A percentile compares a stretch with the other conserved stretches of the same genome.
These are phyloP conservation scores for Agrochola macilenta DNA, from an alignment of 2,888 invertebrate species.

Conservation along the genomic window DNA sequence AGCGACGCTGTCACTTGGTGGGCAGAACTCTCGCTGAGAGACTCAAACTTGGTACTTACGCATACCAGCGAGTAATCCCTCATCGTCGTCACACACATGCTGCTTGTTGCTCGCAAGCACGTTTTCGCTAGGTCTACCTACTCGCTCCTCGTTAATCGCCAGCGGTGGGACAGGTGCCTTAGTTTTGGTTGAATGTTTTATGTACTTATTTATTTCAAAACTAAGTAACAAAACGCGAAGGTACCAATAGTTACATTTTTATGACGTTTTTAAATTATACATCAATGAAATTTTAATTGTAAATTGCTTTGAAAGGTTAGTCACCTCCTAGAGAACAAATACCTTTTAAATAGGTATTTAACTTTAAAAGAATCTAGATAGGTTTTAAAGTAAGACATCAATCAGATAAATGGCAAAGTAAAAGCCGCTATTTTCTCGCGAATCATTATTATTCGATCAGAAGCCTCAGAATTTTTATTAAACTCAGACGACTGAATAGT, in stretches of 20 bases:
- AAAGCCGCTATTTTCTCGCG: constrained; percentile 33
- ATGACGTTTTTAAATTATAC: neutral
- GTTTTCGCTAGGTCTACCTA: neutral
- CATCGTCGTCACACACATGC: no score
- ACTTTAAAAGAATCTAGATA: constrained; percentile 38
- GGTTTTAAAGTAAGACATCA: constrained; percentile 40
- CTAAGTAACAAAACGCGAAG: neutral
- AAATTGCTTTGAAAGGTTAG: neutral
- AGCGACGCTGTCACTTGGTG: no score
- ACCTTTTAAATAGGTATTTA: constrained; percentile 29
- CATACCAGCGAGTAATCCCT: neutral
- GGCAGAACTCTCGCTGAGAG: no score
- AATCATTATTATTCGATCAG: constrained; percentile 50
- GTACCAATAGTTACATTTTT: neutral
- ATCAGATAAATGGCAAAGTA: constrained; percentile 44
- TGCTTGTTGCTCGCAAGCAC: neutral
- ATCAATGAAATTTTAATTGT: neutral
- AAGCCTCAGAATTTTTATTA: constrained; percentile 44
- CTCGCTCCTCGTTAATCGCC: neutral
- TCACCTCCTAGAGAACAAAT: constrained; percentile 15
- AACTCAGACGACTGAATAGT: constrained; percentile 30
- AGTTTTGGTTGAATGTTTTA: neutral
- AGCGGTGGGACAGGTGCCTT: neutral
- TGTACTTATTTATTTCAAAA: constrained; percentile 21
- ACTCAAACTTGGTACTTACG: neutral